Evolutionary conservation across 2,888 invertebrate species (phyloP).

Genomic region (Encarsia formosa): DNA sequence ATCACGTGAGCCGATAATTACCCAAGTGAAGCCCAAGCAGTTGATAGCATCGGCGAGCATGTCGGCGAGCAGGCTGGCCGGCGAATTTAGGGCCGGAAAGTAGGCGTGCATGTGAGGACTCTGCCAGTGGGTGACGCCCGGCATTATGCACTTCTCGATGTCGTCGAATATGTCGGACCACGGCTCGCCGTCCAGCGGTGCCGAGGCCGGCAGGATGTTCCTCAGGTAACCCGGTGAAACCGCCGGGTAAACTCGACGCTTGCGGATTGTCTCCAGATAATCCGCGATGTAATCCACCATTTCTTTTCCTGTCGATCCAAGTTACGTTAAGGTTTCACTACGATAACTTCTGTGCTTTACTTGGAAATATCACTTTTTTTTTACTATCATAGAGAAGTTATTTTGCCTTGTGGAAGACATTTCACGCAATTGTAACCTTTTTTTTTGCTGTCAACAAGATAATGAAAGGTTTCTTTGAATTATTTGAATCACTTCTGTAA

Average conservation of each 20-base stretch:
- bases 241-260: conserved; percentile 85
- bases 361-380: too few relatives aligned
- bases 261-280: conserved; percentile 87
- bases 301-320: conserved; percentile 76
- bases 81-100: conserved; percentile 92
- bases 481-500: too few relatives aligned
- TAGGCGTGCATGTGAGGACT: conserved; percentile 98
- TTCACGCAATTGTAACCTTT: too few relatives aligned
- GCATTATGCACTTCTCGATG: conserved; percentile 92
- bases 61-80: conserved; percentile 90
- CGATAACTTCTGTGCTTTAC: too few relatives aligned
- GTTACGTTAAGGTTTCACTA: too few relatives aligned
- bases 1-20: too few relatives aligned
- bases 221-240: conserved; percentile 93
- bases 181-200: conserved; percentile 81
- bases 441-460: too few relatives aligned
- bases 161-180: conserved; percentile 92
- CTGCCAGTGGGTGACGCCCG: conserved; percentile 96
- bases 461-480: too few relatives aligned
- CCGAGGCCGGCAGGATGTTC: conserved; percentile 76
- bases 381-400: too few relatives aligned
- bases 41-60: conserved; percentile 94
- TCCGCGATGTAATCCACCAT: conserved; percentile 98
- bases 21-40: conserved; percentile 96
- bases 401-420: too few relatives aligned